Percentiles rank a stretch among this genome's conserved stretches.
Evolutionary conservation across 2,113 vertebrate species (phyloP).

Genomic region (Melanotaenia duboulayi): DNA sequence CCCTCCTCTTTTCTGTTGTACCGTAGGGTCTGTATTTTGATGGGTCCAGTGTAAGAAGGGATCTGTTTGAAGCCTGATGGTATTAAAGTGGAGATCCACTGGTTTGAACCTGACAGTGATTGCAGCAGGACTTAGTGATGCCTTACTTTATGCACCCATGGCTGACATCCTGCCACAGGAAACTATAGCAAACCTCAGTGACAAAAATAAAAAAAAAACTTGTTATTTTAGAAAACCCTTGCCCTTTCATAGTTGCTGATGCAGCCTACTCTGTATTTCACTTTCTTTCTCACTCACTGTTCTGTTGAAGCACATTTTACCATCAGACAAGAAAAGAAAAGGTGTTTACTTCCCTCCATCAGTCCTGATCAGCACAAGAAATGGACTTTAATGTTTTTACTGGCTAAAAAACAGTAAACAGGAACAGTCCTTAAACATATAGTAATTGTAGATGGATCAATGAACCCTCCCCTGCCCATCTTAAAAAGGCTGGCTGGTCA

Average conservation of each 20-base stretch:
- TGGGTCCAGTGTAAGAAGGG: neutral
- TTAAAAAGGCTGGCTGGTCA: conserved; percentile 14
- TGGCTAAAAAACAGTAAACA: conserved; percentile 8
- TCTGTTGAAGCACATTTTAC: conserved; percentile 3
- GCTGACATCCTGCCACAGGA: conserved; percentile 75
- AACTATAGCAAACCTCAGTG: conserved; percentile 58
- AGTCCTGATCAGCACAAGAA: neutral
- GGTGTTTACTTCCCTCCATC: neutral
- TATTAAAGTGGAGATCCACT: conserved; percentile 1
- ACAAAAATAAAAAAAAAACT: conserved; percentile 42
- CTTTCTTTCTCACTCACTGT: neutral
- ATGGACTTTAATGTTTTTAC: neutral
- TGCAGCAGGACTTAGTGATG: conserved; percentile 33
- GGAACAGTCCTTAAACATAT: neutral
- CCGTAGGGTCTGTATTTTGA: neutral
- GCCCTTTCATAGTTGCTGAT: conserved; percentile 20
- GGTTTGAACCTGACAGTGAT: conserved; percentile 11
- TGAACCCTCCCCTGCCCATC: neutral
- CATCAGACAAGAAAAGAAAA: neutral
- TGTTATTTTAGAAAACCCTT: conserved; percentile 21
- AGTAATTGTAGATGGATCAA: conserved; percentile 4
- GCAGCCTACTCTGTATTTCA: neutral
- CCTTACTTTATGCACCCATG: conserved; percentile 15
- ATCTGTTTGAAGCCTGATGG: conserved; percentile 2
- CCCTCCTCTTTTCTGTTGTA: neutral